Evolutionary conservation across 1,140 invertebrate species (phyloP).

Genomic region (Rhopalosiphum padi): DNA sequence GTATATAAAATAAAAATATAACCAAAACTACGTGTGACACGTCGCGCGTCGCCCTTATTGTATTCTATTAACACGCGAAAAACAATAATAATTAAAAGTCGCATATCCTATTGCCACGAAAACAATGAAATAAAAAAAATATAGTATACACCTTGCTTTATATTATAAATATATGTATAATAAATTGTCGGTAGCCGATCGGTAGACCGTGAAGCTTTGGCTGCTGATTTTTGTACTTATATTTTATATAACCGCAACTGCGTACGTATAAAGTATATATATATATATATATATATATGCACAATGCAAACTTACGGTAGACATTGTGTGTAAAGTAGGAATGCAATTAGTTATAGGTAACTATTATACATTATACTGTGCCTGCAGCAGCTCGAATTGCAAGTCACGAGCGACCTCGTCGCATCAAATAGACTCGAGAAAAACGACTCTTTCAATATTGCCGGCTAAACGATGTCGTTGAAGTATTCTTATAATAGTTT

Average conservation of each 20-base stretch:
- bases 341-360: slow-evolving; percentile 29
- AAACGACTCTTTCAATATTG: slow-evolving; percentile 15
- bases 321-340: slow-evolving; percentile 45
- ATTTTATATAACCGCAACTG: background rate
- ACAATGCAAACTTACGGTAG: background rate
- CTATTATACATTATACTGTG: too few species aligned
- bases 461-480: background rate
- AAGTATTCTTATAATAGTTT: background rate
- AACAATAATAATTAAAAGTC: slow-evolving; percentile 35
- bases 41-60: background rate
- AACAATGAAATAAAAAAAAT: slow-evolving; percentile 23
- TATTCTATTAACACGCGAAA: background rate
- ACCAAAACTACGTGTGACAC: background rate
- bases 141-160: background rate
- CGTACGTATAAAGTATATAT: background rate
- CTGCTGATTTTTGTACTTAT: slow-evolving; percentile 25
- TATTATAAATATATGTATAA: background rate
- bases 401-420: slow-evolving; percentile 21
- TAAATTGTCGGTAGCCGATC: background rate
- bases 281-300: background rate
- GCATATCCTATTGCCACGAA: background rate
- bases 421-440: background rate
- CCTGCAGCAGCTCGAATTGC: background rate
- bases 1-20: background rate
- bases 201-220: slow-evolving; percentile 2